Evolutionary conservation across 2,888 invertebrate genomes (phyloP).

Genomic region (Mycalesis mineus): DNA sequence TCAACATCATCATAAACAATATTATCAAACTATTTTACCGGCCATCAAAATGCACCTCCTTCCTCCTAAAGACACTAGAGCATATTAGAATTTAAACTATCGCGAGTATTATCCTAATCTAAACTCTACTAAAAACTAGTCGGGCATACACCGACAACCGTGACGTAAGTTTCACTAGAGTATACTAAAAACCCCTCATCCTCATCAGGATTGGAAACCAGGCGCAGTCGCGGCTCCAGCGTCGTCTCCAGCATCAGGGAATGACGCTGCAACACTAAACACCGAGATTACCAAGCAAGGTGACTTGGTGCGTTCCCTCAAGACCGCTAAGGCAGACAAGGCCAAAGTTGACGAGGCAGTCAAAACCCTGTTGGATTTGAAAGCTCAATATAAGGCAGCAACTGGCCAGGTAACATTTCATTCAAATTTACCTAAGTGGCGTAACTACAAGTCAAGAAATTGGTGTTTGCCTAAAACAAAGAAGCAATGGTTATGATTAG

Average conservation of each 20-base stretch:
- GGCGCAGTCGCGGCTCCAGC: slow-evolving; percentile 11
- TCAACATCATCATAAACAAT: too few species aligned
- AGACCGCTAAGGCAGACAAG: slow-evolving; percentile 78
- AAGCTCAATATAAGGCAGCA: slow-evolving; percentile 83
- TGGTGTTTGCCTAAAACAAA: too few species aligned
- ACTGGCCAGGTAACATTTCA: slow-evolving; percentile 44
- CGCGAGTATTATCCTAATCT: too few species aligned
- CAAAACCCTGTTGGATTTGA: slow-evolving; percentile 82
- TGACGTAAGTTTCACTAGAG: too few species aligned
- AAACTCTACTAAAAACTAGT: too few species aligned
- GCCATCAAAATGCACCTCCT: too few species aligned
- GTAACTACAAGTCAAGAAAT: too few species aligned
- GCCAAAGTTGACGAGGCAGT: slow-evolving; percentile 56
- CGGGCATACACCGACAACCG: too few species aligned
- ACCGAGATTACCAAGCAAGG: slow-evolving; percentile 78
- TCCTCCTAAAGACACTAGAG: too few species aligned
- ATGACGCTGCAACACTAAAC: slow-evolving; percentile 34
- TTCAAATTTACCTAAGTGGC: neutral
- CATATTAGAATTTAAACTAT: too few species aligned
- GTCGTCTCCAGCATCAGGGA: neutral
- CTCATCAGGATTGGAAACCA: slow-evolving; percentile 23
- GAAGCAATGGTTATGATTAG: too few species aligned
- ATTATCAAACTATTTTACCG: too few species aligned
- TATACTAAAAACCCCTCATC: neutral
- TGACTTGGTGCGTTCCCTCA: slow-evolving; percentile 82